Evolutionary conservation across 2,888 invertebrate species (phyloP).

Genomic region (Choreutis nemorana): DNA sequence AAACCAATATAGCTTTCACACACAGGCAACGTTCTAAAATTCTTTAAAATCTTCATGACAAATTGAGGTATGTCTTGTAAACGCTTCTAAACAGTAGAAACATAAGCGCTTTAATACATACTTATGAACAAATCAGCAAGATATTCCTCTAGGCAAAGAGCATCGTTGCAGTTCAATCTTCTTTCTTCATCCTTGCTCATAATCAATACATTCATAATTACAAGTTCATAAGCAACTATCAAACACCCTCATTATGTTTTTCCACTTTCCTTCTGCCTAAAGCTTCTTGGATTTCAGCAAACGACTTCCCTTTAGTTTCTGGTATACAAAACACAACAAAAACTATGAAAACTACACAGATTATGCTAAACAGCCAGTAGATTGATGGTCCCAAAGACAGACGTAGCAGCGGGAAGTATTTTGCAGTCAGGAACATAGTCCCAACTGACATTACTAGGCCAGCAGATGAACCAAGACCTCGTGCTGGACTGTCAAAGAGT

Average conservation of each 20-base stretch:
- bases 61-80: no score
- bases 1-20: no score
- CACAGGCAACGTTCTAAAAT: no score
- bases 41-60: no score
- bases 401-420: slow-evolving; percentile 26
- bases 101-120: no score
- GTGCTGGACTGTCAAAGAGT: slow-evolving; percentile 28
- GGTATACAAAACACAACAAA: slow-evolving; percentile 29
- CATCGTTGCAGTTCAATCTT: no score
- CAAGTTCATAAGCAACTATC: no score
- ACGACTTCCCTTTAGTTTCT: slow-evolving; percentile 42
- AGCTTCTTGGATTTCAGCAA: slow-evolving; percentile 32
- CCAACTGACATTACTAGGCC: slow-evolving; percentile 13
- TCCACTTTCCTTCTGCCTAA: slow-evolving; percentile 15
- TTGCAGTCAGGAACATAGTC: slow-evolving; percentile 22
- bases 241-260: background rate
- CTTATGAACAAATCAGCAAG: no score
- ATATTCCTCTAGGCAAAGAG: no score
- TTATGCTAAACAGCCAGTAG: slow-evolving; percentile 26
- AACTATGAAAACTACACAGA: slow-evolving; percentile 18
- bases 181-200: no score
- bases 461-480: slow-evolving; percentile 25
- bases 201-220: no score
- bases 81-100: no score
- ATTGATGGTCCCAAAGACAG: slow-evolving; percentile 23